A percentile compares a stretch with the other conserved stretches of the same genome.
phyloP scores from a whole-genome alignment of 2,113 vertebrate genomes.

The Laticauda colubrina region DNA sequence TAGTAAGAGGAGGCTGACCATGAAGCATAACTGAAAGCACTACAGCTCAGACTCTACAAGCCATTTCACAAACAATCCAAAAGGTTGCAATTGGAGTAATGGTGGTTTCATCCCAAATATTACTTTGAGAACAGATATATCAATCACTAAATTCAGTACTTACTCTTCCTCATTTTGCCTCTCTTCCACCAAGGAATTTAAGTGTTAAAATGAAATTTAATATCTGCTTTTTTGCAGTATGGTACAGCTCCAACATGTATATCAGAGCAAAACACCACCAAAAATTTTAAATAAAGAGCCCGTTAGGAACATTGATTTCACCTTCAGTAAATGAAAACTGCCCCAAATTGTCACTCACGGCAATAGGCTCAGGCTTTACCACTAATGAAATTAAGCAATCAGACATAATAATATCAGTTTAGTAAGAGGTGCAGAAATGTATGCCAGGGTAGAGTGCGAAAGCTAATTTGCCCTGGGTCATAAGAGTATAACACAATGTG shows the following conservation, averaged over 20 bases:
- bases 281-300: neutral
- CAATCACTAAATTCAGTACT: neutral
- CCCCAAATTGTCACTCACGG: neutral
- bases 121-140: neutral
- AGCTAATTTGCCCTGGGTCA: neutral
- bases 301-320: neutral
- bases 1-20: neutral
- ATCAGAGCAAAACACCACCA: neutral
- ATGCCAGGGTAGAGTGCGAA: neutral
- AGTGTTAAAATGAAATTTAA: neutral
- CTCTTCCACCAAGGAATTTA: neutral
- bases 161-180: neutral
- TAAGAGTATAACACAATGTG: neutral
- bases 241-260: neutral
- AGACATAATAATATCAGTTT: neutral
- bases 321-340: neutral
- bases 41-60: neutral
- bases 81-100: neutral
- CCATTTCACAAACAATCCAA: neutral
- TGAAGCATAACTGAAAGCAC: neutral
- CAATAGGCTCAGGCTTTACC: neutral
- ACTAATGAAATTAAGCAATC: neutral
- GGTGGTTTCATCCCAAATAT: neutral
- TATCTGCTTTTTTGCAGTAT: neutral
- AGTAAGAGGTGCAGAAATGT: neutral